Base-by-base conservation (phyloP, 1,140 invertebrate genomes). In the Diploscapter pachys region DNA sequence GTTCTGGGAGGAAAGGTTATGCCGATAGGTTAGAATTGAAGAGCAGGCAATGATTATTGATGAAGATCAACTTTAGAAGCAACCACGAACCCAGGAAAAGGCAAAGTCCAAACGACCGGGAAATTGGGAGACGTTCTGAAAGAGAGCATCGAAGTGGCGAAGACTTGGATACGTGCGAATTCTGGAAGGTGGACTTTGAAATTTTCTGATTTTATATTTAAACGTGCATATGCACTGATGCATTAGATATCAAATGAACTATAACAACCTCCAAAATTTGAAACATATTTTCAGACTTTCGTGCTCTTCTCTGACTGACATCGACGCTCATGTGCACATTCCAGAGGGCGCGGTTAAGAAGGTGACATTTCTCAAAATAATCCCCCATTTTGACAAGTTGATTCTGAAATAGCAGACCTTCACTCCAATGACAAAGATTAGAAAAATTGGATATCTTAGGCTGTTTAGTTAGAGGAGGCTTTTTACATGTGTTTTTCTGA, bases 111-210 rank as follows among this genome's bases (percentile, higher is more conserved):
- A 1, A 80, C 89, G 11, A 90, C 89, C 49, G 89, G 89, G 63
- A 86, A 89, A 67, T 84, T 89, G n/a, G 90, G 90, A 0, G 86
- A 88, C 74, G 88, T 90, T 3, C 89, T 90, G 89, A 88, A 89
- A 81, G 89, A 90, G 84, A 90, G 89, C 50, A 89, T 89, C 8
- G 86, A 86, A 65, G 82, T 89, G 8, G 90, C 89, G 11, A 80
- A 89, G n/a, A 89, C 87, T 79, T 90, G 88, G 87, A 85, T 90
- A 53, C 84, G 89, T 49, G 85, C 84, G 31, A 85, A 88, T 85
- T 84, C 76, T 6, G 81, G 85, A 83, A 72, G 83, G 79, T 55
- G 79, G 67, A 74, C 84, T 4, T 64, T 55, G 4, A 71, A 69
- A 55, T 31, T 59, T 2, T 11, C 63, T 2, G 68, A 70, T 6